These are phyloP conservation scores for Lerema accius DNA, from an alignment of 1,140 invertebrate species.

Conservation along the genomic window DNA sequence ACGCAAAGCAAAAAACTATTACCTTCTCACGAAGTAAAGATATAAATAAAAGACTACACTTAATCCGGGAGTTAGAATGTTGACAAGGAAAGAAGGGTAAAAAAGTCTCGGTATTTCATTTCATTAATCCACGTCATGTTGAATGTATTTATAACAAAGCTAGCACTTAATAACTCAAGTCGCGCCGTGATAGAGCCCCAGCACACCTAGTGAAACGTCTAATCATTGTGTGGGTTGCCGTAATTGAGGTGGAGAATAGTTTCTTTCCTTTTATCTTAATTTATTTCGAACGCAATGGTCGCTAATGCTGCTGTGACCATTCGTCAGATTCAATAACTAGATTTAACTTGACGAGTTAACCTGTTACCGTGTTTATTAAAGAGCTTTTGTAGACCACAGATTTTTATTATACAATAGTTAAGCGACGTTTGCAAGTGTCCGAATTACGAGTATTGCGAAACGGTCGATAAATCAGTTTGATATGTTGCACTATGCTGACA, in stretches of 20 bases:
- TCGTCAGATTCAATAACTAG: conserved; percentile 74
- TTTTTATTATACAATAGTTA: neutral
- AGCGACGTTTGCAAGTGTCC: neutral
- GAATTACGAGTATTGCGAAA: neutral
- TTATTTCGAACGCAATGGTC: conserved; percentile 65
- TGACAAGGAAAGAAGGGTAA: conserved; percentile 68
- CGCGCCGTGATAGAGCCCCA: conserved; percentile 48
- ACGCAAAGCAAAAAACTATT: conserved; percentile 58
- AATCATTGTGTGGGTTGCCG: conserved; percentile 75
- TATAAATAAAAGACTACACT: conserved; percentile 68
- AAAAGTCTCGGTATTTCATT: conserved; percentile 62
- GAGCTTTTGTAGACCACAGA: neutral
- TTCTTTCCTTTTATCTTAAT: conserved; percentile 76
- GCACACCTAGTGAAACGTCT: conserved; percentile 67
- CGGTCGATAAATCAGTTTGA: neutral
- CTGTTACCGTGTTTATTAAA: conserved; percentile 44
- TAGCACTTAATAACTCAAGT: conserved; percentile 71
- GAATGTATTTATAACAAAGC: conserved; percentile 76
- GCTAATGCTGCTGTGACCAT: conserved; percentile 75
- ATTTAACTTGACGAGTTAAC: conserved; percentile 54
- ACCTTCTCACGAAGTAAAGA: conserved; percentile 58
- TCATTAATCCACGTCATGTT: conserved; percentile 73
- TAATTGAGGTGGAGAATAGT: conserved; percentile 74
- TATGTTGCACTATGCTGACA: no score
- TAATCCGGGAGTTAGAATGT: conserved; percentile 74